Evolutionary conservation across 1,140 invertebrate species (phyloP).

Genomic region (Muscidifurax raptorellus): DNA sequence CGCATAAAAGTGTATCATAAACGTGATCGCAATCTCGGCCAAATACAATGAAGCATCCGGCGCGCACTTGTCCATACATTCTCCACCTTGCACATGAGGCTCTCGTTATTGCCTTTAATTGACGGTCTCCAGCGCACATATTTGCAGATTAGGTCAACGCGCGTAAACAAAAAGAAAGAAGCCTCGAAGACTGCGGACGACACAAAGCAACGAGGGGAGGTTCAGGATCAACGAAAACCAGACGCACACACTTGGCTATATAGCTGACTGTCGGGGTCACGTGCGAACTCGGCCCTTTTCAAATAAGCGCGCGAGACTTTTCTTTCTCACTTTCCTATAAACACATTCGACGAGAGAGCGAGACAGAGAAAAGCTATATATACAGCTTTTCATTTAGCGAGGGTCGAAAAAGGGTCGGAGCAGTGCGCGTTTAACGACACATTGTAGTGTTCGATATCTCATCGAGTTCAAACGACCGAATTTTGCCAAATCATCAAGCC

Average conservation of each 20-base stretch:
- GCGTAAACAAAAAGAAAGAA: constrained; percentile 6
- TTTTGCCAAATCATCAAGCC: no score
- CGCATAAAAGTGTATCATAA: neutral
- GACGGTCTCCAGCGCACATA: constrained; percentile 17
- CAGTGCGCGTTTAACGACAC: neutral
- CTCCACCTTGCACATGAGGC: neutral
- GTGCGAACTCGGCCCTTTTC: neutral
- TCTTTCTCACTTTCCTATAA: constrained; percentile 36
- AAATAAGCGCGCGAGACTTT: constrained; percentile 21
- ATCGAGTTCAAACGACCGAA: no score
- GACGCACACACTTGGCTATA: neutral
- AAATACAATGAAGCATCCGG: neutral
- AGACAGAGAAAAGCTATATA: neutral
- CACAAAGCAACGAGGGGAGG: neutral
- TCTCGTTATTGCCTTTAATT: constrained; percentile 25
- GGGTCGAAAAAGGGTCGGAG: constrained; percentile 17
- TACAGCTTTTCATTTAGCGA: constrained; percentile 59
- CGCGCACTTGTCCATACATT: no score
- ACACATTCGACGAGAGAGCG: constrained; percentile 35
- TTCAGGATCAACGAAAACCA: neutral
- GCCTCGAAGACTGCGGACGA: neutral
- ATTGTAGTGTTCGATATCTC: no score
- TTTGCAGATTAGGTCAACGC: constrained; percentile 33
- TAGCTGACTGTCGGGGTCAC: constrained; percentile 6
- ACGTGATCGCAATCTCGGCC: neutral